Percentiles rank a stretch among this genome's conserved stretches.
Evolutionary conservation across 35 echinoderm and acorn worm species (phyloP).

Genomic region (Heliocidaris tuberculata): DNA sequence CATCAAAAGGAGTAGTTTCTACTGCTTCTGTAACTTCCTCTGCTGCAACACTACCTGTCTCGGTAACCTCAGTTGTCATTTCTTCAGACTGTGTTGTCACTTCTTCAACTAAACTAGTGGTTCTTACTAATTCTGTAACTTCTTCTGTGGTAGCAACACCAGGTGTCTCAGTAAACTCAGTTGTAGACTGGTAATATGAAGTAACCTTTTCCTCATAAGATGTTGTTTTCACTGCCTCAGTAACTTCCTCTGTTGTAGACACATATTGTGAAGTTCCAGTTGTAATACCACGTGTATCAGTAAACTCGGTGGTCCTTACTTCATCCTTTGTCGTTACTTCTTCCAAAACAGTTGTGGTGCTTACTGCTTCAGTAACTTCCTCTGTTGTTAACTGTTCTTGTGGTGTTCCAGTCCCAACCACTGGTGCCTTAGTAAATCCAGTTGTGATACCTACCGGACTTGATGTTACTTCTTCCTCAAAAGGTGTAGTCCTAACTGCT

Average conservation of each 20-base stretch:
- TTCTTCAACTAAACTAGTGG: neutral
- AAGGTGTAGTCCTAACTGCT: neutral
- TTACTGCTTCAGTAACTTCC: neutral
- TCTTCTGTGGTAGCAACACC: neutral
- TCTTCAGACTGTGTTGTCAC: neutral
- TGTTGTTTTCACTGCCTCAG: neutral
- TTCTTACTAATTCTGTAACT: neutral
- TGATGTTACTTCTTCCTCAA: neutral
- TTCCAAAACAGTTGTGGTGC: too few species aligned
- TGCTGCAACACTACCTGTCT: neutral
- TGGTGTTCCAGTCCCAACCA: too few species aligned
- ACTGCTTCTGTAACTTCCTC: neutral
- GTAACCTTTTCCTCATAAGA: neutral
- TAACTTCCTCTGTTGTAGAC: neutral
- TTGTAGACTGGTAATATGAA: neutral
- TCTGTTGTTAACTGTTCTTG: neutral
- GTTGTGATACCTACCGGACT: neutral
- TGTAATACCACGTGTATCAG: neutral
- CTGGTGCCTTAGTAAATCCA: neutral
- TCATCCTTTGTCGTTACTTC: neutral
- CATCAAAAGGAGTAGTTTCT: neutral
- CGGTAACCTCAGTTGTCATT: neutral
- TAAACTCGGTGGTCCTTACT: neutral
- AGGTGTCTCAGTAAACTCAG: neutral
- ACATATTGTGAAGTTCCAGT: neutral